Evolutionary conservation across 2,888 invertebrate genomes (phyloP).

Genomic region (Polydrusus cervinus): DNA sequence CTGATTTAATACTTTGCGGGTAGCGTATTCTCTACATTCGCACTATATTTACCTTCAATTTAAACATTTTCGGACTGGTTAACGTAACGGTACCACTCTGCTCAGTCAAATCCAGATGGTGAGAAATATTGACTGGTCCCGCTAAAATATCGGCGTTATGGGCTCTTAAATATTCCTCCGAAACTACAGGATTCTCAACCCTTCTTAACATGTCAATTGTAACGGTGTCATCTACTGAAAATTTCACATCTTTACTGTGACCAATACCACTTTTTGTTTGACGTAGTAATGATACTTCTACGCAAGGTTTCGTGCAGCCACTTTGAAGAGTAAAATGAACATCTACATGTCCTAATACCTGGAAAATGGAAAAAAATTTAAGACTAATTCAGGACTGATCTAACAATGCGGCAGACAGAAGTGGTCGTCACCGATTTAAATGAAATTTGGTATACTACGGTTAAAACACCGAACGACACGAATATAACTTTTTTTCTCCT

Average conservation of each 20-base stretch:
- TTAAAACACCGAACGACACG: too few species aligned
- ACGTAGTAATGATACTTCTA: slow-evolving; percentile 78
- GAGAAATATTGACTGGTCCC: slow-evolving; percentile 88
- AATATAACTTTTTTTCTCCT: too few species aligned
- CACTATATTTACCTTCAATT: slow-evolving; percentile 76
- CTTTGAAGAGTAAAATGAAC: slow-evolving; percentile 89
- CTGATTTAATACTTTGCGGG: too few species aligned
- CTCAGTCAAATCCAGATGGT: slow-evolving; percentile 88
- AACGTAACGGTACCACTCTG: slow-evolving; percentile 89
- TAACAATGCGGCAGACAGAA: too few species aligned
- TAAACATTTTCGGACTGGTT: slow-evolving; percentile 89
- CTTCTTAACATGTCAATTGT: slow-evolving; percentile 68
- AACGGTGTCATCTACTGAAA: slow-evolving; percentile 74
- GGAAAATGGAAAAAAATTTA: slow-evolving; percentile 1
- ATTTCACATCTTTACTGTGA: slow-evolving; percentile 71
- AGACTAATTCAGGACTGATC: too few species aligned
- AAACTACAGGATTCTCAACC: slow-evolving; percentile 83
- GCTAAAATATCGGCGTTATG: slow-evolving; percentile 94
- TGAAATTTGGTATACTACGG: too few species aligned
- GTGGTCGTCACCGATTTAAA: too few species aligned
- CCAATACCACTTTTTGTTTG: slow-evolving; percentile 80
- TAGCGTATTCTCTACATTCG: background rate
- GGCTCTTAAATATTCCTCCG: slow-evolving; percentile 86
- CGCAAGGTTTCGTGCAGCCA: slow-evolving; percentile 84
- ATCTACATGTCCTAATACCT: slow-evolving; percentile 87